Evolutionary conservation across 2,888 invertebrate genomes (phyloP).

Genomic region (Aleiodes alternator): DNA sequence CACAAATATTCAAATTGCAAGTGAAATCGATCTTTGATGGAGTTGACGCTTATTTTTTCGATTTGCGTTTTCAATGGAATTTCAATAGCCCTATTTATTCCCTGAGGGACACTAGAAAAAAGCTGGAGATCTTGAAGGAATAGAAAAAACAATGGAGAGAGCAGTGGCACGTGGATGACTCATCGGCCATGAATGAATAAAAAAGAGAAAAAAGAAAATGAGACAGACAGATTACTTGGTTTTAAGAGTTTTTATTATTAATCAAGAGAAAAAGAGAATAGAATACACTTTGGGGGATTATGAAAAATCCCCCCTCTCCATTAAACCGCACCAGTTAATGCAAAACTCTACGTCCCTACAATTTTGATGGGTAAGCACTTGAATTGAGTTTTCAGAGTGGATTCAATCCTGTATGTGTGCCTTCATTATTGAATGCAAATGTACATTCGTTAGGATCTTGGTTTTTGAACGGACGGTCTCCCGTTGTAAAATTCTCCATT

Average conservation of each 20-base stretch:
- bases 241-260: slow-evolving; percentile 38
- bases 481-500: slow-evolving; percentile 22
- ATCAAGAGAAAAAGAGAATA: too few relatives aligned
- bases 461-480: slow-evolving; percentile 55
- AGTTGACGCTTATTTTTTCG: too few relatives aligned
- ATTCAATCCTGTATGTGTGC: slow-evolving; percentile 45
- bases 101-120: neutral
- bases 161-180: neutral
- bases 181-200: neutral
- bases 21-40: too few relatives aligned
- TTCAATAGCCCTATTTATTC: too few relatives aligned
- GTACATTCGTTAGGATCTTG: slow-evolving; percentile 63
- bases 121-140: too few relatives aligned
- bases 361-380: slow-evolving; percentile 56
- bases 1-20: too few relatives aligned
- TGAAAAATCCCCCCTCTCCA: neutral
- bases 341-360: slow-evolving; percentile 27
- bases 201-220: slow-evolving; percentile 8
- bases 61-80: too few relatives aligned
- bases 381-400: slow-evolving; percentile 59
- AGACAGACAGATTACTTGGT: slow-evolving; percentile 45
- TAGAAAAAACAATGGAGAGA: neutral
- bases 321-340: neutral
- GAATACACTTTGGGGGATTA: neutral
- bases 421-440: slow-evolving; percentile 69